A percentile compares a stretch with the other conserved stretches of the same genome.
Conservation (phyloP, 1,140 invertebrate species). For the Drosophila orosa region DNA sequence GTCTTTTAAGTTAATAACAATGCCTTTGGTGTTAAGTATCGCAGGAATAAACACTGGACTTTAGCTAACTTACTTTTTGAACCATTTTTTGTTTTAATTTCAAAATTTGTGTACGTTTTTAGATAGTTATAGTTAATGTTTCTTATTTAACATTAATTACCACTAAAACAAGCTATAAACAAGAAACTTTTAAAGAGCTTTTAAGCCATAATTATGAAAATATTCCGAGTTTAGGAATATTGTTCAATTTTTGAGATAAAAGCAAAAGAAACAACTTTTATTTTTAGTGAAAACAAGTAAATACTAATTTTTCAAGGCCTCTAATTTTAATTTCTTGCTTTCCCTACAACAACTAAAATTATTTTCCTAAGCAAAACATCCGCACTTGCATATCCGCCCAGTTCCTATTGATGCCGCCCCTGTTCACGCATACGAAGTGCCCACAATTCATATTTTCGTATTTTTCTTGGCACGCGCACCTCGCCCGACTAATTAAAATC, state of each 20-base stretch:
- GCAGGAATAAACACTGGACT: too few species aligned
- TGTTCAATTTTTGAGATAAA: background rate
- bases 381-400: background rate
- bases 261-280: background rate
- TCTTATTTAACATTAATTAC: too few species aligned
- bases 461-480: conserved; percentile 71
- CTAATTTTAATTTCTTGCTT: too few species aligned
- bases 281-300: background rate
- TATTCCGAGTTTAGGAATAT: background rate
- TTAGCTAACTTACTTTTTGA: too few species aligned
- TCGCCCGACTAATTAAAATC: conserved; percentile 62
- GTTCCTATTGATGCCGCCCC: conserved; percentile 11
- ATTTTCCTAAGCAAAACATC: background rate
- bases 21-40: too few species aligned
- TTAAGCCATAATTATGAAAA: background rate
- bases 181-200: background rate
- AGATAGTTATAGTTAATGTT: too few species aligned
- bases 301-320: background rate
- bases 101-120: too few species aligned
- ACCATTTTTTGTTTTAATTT: too few species aligned
- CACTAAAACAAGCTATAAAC: too few species aligned
- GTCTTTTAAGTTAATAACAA: too few species aligned
- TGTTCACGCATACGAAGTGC: conserved; percentile 25
- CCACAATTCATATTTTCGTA: conserved; percentile 65
- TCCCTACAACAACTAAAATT: background rate